Evolutionary conservation across 2,113 vertebrate genomes (phyloP).

Genomic region (Saccopteryx bilineata): DNA sequence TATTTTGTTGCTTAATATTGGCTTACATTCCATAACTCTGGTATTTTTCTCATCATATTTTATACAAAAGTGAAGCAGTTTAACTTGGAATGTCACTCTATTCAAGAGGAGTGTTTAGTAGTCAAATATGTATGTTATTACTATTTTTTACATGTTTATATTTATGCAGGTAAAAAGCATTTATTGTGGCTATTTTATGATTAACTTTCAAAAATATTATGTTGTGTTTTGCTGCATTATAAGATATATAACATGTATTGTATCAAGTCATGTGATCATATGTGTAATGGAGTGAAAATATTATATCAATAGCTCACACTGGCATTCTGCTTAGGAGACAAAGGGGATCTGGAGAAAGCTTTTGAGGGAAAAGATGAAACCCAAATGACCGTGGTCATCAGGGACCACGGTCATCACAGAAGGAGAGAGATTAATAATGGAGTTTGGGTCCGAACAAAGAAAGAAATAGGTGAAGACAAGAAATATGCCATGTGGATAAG

Average conservation of each 20-base stretch:
- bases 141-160: constrained; percentile 14
- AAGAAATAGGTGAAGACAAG: background rate
- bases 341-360: background rate
- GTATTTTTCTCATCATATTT: constrained; percentile 1
- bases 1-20: constrained; percentile 2
- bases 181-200: background rate
- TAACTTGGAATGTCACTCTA: background rate
- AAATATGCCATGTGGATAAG: background rate
- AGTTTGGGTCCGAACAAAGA: background rate
- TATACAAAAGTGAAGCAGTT: background rate
- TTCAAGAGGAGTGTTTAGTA: background rate
- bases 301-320: background rate
- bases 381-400: background rate
- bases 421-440: background rate
- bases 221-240: background rate
- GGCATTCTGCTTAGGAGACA: background rate
- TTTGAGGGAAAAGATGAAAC: background rate
- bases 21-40: background rate
- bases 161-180: background rate
- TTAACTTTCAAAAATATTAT: background rate
- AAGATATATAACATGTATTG: background rate
- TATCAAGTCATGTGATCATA: background rate
- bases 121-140: background rate
- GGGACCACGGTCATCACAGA: background rate
- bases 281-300: background rate